Percentiles rank a stretch among this genome's conserved stretches.
Conservation (phyloP, 2,797 vertebrate species). For the Acridotheres tristis region DNA sequence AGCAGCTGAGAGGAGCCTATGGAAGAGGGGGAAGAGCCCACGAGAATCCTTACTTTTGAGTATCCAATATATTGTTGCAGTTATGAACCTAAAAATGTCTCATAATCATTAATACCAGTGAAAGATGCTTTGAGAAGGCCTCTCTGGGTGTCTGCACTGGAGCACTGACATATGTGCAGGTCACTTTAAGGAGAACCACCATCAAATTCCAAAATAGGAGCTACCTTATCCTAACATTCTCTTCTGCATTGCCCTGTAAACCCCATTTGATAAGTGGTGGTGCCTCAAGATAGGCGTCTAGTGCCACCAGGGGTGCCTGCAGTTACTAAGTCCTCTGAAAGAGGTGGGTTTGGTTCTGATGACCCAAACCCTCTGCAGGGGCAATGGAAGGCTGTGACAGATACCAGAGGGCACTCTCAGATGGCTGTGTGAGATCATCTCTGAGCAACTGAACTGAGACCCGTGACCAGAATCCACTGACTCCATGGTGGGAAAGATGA, state of each 20-base stretch:
- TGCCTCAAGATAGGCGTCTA: background rate
- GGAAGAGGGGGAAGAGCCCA: background rate
- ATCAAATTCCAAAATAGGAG: background rate
- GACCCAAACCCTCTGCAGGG: background rate
- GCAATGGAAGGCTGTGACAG: fast-evolving
- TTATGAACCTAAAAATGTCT: background rate
- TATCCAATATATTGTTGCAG: background rate
- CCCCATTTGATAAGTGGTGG: background rate
- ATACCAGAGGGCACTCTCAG: background rate
- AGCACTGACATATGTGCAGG: background rate
- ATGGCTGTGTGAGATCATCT: background rate
- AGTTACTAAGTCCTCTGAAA: background rate
- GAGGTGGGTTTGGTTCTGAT: background rate
- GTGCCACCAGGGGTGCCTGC: background rate
- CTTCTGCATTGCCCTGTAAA: background rate
- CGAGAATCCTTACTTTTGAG: background rate
- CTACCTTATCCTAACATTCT: background rate
- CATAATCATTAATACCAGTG: background rate
- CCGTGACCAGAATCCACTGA: background rate
- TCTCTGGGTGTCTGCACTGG: background rate
- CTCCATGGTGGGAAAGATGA: background rate
- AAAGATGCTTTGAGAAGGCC: background rate
- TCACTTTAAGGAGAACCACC: background rate
- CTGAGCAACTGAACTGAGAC: background rate
- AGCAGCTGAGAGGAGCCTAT: background rate